phyloP scores from a whole-genome alignment of 2,797 vertebrate genomes.

The Hipposideros larvatus region DNA sequence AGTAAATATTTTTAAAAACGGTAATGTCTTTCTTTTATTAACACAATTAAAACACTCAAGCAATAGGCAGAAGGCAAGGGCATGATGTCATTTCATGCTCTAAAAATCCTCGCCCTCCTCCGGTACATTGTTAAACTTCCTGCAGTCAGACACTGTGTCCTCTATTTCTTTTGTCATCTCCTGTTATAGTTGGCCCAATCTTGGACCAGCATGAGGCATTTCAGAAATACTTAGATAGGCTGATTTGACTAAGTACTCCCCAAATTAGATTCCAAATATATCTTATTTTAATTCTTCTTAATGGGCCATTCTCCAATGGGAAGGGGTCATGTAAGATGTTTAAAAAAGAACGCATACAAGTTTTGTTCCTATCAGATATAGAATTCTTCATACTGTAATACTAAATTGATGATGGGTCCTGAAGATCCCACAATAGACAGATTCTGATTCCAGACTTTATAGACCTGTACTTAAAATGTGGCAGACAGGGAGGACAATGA shows the following conservation, averaged over 20 bases:
- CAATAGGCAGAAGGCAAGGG: not conserved
- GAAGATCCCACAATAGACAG: not conserved
- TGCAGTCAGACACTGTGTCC: not conserved
- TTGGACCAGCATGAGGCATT: not conserved
- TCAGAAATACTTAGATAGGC: not conserved
- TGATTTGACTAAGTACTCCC: not conserved
- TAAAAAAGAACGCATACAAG: not conserved
- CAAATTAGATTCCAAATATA: not conserved
- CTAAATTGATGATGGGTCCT: not conserved
- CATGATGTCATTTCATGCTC: not conserved
- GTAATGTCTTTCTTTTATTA: not conserved
- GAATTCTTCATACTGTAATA: not conserved
- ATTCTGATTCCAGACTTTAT: not conserved
- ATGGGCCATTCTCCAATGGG: not conserved
- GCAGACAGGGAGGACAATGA: not conserved
- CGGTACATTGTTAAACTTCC: not conserved
- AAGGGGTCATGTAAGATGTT: not conserved
- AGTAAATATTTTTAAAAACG: not conserved
- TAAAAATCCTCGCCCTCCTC: not conserved
- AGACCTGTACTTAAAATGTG: not conserved
- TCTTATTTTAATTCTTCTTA: not conserved
- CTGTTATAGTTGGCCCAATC: not conserved
- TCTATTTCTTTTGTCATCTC: not conserved
- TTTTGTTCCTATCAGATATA: not conserved
- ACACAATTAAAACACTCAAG: not conserved